A percentile compares a stretch with the other conserved stretches of the same genome.
phyloP scores from a whole-genome alignment of 2,113 vertebrate species.

The Xenopus borealis region DNA sequence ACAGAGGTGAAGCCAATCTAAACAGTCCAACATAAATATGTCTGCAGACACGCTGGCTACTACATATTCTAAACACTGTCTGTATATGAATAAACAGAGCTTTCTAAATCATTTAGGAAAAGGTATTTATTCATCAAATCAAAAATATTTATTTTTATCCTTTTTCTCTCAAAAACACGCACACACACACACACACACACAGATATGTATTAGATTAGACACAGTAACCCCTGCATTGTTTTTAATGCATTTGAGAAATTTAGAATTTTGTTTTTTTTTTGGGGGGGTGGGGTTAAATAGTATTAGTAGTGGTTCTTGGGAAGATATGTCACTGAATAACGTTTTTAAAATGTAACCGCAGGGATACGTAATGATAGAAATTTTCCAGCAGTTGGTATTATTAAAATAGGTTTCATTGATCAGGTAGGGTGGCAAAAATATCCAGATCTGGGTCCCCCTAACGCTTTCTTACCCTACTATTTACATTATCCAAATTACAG shows the following conservation, averaged over 20 bases:
- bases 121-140: conserved; percentile 77
- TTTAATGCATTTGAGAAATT: neutral
- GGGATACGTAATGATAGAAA: no score
- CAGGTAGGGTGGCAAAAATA: no score
- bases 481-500: no score
- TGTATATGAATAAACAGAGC: conserved; percentile 78
- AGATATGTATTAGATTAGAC: neutral
- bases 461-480: no score
- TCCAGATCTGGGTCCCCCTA: no score
- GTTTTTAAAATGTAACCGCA: no score
- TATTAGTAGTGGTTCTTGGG: no score
- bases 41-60: conserved; percentile 85
- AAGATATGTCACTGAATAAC: no score
- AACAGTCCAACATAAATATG: conserved; percentile 93
- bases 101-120: conserved; percentile 80
- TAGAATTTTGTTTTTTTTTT: neutral
- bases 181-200: neutral
- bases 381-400: no score
- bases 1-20: conserved; percentile 86
- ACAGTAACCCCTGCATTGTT: neutral
- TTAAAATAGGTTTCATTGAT: no score
- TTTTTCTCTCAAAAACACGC: conserved; percentile 33
- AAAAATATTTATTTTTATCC: conserved; percentile 73
- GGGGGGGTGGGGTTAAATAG: no score
- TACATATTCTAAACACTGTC: conserved; percentile 88